Evolutionary conservation across 2,113 vertebrate species (phyloP), one percentile per base, ranked within the genome.

Genomic region (Pelobates fuscus): DNA sequence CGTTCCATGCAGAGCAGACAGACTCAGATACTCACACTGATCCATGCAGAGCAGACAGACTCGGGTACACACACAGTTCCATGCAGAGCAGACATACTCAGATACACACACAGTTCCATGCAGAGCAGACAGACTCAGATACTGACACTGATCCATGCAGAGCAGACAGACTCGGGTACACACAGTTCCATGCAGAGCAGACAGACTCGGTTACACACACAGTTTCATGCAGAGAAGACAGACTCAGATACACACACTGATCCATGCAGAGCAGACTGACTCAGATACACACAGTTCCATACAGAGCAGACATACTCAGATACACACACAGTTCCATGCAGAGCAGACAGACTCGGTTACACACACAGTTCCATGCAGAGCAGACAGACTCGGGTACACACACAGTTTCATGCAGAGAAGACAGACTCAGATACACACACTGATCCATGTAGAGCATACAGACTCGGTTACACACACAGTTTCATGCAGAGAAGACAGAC

Each of bases 201-300:
- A 1, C 10, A 15, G 46, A 52, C 46, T 52, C 46, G 17, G 46
- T 15, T 52, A 52, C 3, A 52, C 10, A 52, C 17, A 52, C 46
- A 8, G 17, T 8, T 17, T 15, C n/a, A n/a, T n/a, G n/a, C n/a
- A n/a, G n/a, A n/a, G n/a, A n/a, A n/a, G n/a, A n/a, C n/a, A n/a
- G n/a, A n/a, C n/a, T n/a, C n/a, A n/a, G n/a, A n/a, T n/a, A n/a
- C 10, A 10, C 30, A 18, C 44, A 8, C 10, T 49, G 2, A 55
- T 55, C 5, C 52, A 55, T 23, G 17, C 52, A 23, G 18, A 55
- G 20, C 52, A 55, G 20, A 3, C n/a, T 55, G 52, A 23, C 46
- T 52, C 46, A 52, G 46, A 52, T 52, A 52, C 10, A 52, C 46
- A 52, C 11, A n/a, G n/a, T n/a, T n/a, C n/a, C n/a, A 52, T n/a